Evolutionary conservation across 2,888 invertebrate genomes (phyloP), one percentile per base, ranked within the genome.

Genomic region (Tiliacea aurago): DNA sequence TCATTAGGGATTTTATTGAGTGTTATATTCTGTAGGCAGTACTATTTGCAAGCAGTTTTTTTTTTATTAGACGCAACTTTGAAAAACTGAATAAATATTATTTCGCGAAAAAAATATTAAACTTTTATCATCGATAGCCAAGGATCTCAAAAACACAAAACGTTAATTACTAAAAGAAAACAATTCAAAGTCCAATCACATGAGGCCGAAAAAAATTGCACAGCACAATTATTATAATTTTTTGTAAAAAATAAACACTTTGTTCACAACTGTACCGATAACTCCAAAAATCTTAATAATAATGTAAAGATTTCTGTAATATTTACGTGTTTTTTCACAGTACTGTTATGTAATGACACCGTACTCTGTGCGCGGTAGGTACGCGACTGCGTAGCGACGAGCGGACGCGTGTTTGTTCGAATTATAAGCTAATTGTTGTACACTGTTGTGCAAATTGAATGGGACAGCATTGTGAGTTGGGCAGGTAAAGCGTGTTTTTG

Each of bases 381-480:
- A 28, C 70, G 63, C 67, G 64, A 82, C 81, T 82, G 83, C 10
- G 70, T 5, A 4, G 13, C 9, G 28, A 15, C 49, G 67, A 56
- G 56, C n/a, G 11, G 28, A 15, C 49, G 67, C 59, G 56, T 23
- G 11, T 47, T 15, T 18, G 13, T 45, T 51, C 43, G 28, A 49
- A 67, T 67, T 80, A 80, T 80, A 76, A 61, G 13, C 18, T 80
- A 70, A 83, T 73, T 80, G 55, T 49, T 58, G 11, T 82, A 70
- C 72, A 83, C 43, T 82, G 67, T 2, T 1, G 72, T 66, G 80
- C 68, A 47, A 18, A 49, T 11, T 66, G 0, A 78, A 58, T 23
- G 59, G 64, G 6, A 23, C 67, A 66, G 55, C 10, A 28, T 37
- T 64, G 51, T 51, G 15, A 4, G 23, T 65, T 43, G 9, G 20